A percentile compares a stretch with the other conserved stretches of the same genome.
Evolutionary conservation across 2,888 invertebrate genomes (phyloP).

Genomic region (Scelioninae gen. 1): DNA sequence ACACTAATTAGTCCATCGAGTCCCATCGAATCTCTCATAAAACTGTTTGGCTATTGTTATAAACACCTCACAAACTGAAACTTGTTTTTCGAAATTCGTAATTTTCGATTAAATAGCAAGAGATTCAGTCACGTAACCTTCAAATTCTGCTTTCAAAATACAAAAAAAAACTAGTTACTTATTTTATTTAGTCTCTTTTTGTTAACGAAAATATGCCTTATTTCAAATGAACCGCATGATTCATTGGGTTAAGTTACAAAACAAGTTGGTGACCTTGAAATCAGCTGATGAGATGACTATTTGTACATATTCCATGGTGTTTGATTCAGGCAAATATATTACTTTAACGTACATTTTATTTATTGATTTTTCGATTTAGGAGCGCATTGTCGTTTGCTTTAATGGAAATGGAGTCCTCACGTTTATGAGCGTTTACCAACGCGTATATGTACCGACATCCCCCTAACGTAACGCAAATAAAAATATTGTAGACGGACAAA

Average conservation of each 20-base stretch:
- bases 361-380: conserved; percentile 63
- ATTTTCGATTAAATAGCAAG: too few relatives aligned
- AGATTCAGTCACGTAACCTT: too few relatives aligned
- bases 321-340: conserved; percentile 54
- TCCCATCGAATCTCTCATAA: neutral
- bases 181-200: too few relatives aligned
- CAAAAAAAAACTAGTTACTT: too few relatives aligned
- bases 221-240: neutral
- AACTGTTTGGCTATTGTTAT: too few relatives aligned
- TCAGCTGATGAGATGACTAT: conserved; percentile 22
- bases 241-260: neutral
- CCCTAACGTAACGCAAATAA: conserved; percentile 62
- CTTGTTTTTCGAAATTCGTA: too few relatives aligned
- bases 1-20: too few relatives aligned
- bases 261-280: conserved; percentile 13
- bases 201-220: too few relatives aligned
- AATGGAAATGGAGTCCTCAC: conserved; percentile 58
- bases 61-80: too few relatives aligned
- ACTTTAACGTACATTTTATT: conserved; percentile 48
- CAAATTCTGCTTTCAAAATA: too few relatives aligned
- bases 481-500: conserved; percentile 64
- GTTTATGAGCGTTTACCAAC: conserved; percentile 49
- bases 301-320: conserved; percentile 38
- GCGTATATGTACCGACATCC: conserved; percentile 38
- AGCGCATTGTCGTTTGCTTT: conserved; percentile 53